A percentile compares a stretch with the other conserved stretches of the same genome.
phyloP scores from a whole-genome alignment of 2,888 invertebrate species.

The Agriopis aurantiaria region DNA sequence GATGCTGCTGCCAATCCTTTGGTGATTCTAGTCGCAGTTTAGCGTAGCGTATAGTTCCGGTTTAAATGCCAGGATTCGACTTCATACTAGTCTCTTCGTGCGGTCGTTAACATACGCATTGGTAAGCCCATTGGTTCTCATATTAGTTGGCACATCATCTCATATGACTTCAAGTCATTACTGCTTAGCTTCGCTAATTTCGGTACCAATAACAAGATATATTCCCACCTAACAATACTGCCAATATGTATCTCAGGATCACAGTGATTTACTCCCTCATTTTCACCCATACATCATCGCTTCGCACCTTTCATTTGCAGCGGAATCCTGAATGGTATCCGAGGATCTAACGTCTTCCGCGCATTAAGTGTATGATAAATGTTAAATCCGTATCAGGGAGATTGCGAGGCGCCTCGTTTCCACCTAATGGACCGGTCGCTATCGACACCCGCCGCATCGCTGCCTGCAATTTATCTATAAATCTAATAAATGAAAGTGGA shows the following conservation, averaged over 20 bases:
- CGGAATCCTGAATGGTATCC: conserved; percentile 42
- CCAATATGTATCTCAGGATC: conserved; percentile 27
- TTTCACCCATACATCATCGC: conserved; percentile 41
- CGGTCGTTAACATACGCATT: not conserved
- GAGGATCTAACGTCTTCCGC: conserved; percentile 42
- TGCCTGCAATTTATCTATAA: conserved; percentile 47
- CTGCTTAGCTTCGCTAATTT: not conserved
- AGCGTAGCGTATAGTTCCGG: not conserved
- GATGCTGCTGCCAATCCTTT: no score
- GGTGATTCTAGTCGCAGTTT: no score
- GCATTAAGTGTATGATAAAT: conserved; percentile 49
- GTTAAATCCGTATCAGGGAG: conserved; percentile 43
- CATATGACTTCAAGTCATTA: not conserved
- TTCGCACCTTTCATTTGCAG: conserved; percentile 27
- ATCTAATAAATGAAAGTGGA: conserved; percentile 48
- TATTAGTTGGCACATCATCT: not conserved
- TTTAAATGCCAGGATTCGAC: not conserved
- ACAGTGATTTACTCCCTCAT: conserved; percentile 46
- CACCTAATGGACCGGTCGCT: conserved; percentile 41
- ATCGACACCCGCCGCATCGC: conserved; percentile 37
- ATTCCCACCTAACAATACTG: conserved; percentile 11
- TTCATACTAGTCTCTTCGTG: not conserved
- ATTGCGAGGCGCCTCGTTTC: conserved; percentile 43
- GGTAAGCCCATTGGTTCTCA: not conserved
- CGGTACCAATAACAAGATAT: conserved; percentile 2